Evolutionary conservation across 2,797 vertebrate genomes (phyloP).

Genomic region (Muraenolepis orangiensis): DNA sequence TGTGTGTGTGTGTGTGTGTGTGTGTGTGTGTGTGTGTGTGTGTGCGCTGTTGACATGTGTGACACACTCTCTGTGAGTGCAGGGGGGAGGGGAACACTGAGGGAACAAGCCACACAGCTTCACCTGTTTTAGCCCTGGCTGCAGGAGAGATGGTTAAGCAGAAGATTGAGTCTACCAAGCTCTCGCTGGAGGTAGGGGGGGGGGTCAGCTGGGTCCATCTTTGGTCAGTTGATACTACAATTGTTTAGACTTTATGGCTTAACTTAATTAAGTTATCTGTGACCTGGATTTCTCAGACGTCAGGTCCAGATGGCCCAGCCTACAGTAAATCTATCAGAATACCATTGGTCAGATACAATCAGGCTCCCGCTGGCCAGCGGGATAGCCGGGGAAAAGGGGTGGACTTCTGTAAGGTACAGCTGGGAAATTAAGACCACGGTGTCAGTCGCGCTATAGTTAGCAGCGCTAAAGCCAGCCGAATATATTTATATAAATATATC

Average conservation of each 20-base stretch:
- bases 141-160: too few relatives aligned
- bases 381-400: conserved; percentile 3
- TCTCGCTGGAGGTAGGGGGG: too few relatives aligned
- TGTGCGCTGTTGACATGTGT: background rate
- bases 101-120: too few relatives aligned
- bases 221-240: too few relatives aligned
- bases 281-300: background rate
- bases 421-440: conserved; percentile 48
- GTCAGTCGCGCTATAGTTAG: conserved; percentile 62
- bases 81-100: too few relatives aligned
- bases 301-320: background rate
- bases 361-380: conserved; percentile 35
- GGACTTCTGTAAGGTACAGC: conserved; percentile 36
- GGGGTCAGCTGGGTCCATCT: too few relatives aligned
- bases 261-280: too few relatives aligned
- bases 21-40: background rate
- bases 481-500: too few relatives aligned
- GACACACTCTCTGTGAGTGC: background rate
- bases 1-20: background rate
- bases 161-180: too few relatives aligned
- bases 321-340: background rate
- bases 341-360: conserved; percentile 24
- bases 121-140: too few relatives aligned
- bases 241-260: too few relatives aligned
- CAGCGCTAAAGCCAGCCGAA: conserved; percentile 39